phyloP scores from a whole-genome alignment of 2,797 vertebrate genomes.

The Coendou prehensilis region DNA sequence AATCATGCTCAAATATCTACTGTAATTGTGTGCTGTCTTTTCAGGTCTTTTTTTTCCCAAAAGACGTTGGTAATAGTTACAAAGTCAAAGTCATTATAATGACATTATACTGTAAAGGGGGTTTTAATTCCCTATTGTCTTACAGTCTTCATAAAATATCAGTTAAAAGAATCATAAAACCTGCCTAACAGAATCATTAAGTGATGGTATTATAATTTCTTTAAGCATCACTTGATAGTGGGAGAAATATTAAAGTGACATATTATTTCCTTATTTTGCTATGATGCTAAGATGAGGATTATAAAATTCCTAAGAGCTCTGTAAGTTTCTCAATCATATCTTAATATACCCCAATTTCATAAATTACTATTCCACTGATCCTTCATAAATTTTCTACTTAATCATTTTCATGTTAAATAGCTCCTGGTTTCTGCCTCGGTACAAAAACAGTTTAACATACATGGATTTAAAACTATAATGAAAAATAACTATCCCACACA shows the following conservation, averaged over 20 bases:
- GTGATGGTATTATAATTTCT: not conserved
- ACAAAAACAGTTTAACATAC: conserved; percentile 3
- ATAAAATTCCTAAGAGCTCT: not conserved
- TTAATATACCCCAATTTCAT: not conserved
- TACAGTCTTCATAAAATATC: not conserved
- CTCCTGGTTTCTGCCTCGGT: not conserved
- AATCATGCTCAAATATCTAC: conserved; percentile 30
- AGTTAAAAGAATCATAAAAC: not conserved
- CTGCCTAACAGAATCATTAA: not conserved
- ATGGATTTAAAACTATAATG: conserved; percentile 31
- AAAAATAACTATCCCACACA: conserved; percentile 29
- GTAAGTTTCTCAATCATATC: conserved; percentile 32
- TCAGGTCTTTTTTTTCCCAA: not conserved
- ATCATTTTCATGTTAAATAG: conserved; percentile 61
- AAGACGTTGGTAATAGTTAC: not conserved
- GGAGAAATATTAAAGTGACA: conserved; percentile 39
- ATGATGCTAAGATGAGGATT: conserved; percentile 1
- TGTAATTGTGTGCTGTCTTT: not conserved
- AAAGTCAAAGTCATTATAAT: not conserved
- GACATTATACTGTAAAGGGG: not conserved
- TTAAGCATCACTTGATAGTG: not conserved
- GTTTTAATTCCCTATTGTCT: not conserved
- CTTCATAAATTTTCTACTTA: conserved; percentile 33
- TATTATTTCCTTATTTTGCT: conserved; percentile 1
- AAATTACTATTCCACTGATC: not conserved